Evolutionary conservation across 1,140 invertebrate genomes (phyloP).

Genomic region (Apis laboriosa): DNA sequence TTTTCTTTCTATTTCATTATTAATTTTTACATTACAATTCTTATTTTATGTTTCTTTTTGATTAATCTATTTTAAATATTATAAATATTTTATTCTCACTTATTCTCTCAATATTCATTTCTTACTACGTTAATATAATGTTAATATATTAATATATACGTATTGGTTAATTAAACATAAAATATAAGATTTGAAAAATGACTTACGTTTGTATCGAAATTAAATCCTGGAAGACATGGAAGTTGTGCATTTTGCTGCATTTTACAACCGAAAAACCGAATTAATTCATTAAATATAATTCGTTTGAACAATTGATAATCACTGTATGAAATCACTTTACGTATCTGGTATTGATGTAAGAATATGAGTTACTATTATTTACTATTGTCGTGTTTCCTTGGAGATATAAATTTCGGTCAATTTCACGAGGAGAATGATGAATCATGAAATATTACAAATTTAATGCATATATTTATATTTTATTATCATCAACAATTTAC

Average conservation of each 20-base stretch:
- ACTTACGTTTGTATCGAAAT: conserved; percentile 80
- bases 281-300: conserved; percentile 19
- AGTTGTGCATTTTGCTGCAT: conserved; percentile 73
- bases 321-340: conserved; percentile 2
- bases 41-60: no score
- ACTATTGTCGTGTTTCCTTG: conserved; percentile 54
- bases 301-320: not conserved
- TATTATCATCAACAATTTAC: conserved; percentile 60
- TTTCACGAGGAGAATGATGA: not conserved
- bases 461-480: conserved; percentile 52
- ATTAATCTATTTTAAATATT: no score
- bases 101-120: no score
- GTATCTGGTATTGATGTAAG: not conserved
- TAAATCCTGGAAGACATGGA: conserved; percentile 81
- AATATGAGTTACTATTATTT: not conserved
- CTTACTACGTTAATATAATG: no score
- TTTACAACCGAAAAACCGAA: conserved; percentile 24
- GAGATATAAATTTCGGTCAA: conserved; percentile 35
- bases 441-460: not conserved
- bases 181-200: not conserved
- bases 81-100: no score
- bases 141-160: no score
- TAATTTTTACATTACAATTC: no score
- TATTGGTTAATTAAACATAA: not conserved
- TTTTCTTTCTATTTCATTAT: not conserved